Conservation (phyloP, 2,113 vertebrate species). For the Atractosteus spatula region DNA sequence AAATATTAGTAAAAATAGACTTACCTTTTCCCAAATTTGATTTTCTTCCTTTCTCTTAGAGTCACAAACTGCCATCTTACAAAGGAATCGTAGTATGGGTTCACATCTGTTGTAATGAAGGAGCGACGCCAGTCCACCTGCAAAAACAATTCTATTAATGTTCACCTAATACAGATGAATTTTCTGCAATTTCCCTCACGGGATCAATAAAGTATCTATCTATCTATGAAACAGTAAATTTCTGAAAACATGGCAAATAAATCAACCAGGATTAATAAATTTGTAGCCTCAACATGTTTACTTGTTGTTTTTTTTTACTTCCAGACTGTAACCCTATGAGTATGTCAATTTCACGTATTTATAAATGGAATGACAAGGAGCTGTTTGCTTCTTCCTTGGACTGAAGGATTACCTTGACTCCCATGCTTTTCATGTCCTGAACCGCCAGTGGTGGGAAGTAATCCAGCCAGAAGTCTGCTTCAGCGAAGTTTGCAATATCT, state of each 20-base stretch:
- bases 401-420: conserved; percentile 78
- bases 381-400: too few relatives aligned
- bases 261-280: too few relatives aligned
- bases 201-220: too few relatives aligned
- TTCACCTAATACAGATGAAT: too few relatives aligned
- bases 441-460: conserved; percentile 92
- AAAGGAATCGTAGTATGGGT: conserved; percentile 95
- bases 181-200: too few relatives aligned
- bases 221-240: too few relatives aligned
- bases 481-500: conserved; percentile 82
- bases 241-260: too few relatives aligned
- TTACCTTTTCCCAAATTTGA: conserved; percentile 95
- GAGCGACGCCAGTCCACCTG: conserved; percentile 96
- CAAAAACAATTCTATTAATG: background rate
- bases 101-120: conserved; percentile 92
- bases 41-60: conserved; percentile 87
- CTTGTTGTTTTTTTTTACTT: too few relatives aligned
- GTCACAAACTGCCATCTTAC: conserved; percentile 92
- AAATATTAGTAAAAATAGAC: background rate
- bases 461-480: conserved; percentile 91
- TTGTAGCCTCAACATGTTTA: too few relatives aligned
- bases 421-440: conserved; percentile 88
- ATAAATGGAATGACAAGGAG: too few relatives aligned
- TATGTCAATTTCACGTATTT: too few relatives aligned
- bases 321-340: too few relatives aligned